These are phyloP conservation scores for Pristionchus fissidentatus DNA, from an alignment of 2,888 invertebrate genomes.

Conservation along the genomic window DNA sequence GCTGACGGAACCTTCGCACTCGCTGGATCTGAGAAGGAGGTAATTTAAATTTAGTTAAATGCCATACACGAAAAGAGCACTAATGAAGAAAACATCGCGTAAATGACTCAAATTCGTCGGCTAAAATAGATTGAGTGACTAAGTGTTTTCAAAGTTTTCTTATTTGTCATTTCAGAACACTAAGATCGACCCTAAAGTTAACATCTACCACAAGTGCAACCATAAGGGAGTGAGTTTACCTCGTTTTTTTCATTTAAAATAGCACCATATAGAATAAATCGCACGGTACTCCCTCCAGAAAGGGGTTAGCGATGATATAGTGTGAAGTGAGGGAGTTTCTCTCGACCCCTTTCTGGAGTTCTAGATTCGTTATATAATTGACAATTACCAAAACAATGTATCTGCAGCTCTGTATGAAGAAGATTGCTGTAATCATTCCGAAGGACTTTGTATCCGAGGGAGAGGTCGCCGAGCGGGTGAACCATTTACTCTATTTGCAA, in stretches of 20 bases:
- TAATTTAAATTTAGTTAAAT: no score
- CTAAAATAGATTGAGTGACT: not conserved
- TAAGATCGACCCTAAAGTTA: slow-evolving; percentile 60
- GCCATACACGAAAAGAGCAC: no score
- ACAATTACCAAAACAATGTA: not conserved
- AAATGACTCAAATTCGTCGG: no score
- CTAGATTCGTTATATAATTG: not conserved
- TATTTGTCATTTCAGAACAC: slow-evolving; percentile 47
- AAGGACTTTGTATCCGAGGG: slow-evolving; percentile 60
- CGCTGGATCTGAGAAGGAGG: slow-evolving; percentile 58
- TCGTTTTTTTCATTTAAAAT: not conserved
- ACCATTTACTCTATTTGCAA: not conserved
- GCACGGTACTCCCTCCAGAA: not conserved
- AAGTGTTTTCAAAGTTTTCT: not conserved
- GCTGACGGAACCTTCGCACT: slow-evolving; percentile 65
- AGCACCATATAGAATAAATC: not conserved
- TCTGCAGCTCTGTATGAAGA: slow-evolving; percentile 58
- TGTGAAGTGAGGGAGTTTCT: no score
- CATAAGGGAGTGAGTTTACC: slow-evolving; percentile 40
- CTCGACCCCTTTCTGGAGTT: not conserved
- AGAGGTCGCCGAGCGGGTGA: slow-evolving; percentile 32
- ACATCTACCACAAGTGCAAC: slow-evolving; percentile 56
- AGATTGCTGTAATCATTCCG: slow-evolving; percentile 63
- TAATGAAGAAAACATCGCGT: no score
- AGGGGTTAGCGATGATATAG: no score